phyloP scores from a whole-genome alignment of 35 echinoderm and acorn worm species.

The Lytechinus pictus region DNA sequence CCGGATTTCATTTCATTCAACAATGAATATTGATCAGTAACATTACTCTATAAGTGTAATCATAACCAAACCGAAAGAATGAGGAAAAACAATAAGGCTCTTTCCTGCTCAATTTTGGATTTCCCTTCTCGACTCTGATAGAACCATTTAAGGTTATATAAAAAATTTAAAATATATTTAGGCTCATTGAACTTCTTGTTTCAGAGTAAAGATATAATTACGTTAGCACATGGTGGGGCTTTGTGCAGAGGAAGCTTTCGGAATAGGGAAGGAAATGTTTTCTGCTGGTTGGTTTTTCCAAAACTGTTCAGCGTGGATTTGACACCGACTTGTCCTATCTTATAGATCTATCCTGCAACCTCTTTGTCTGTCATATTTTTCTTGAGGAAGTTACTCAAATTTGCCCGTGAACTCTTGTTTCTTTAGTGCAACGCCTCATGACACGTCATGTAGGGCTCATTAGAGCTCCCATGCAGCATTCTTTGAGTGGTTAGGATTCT shows the following conservation, averaged over 20 bases:
- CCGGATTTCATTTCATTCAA: background rate
- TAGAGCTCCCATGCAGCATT: background rate
- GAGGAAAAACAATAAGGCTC: background rate
- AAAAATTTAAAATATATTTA: background rate
- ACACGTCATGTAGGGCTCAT: conserved; percentile 9
- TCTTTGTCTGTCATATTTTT: conserved; percentile 23
- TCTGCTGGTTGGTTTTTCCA: conserved; percentile 7
- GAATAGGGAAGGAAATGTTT: conserved; percentile 43
- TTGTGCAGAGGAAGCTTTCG: background rate
- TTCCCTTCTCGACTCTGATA: background rate
- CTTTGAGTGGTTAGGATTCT: background rate
- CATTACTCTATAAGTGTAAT: background rate
- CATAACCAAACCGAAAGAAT: background rate
- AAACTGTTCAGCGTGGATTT: background rate
- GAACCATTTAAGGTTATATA: background rate
- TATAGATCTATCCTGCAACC: background rate
- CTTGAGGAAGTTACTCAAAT: conserved; percentile 28
- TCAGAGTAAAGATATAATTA: background rate
- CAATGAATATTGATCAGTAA: background rate
- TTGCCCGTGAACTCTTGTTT: conserved; percentile 27
- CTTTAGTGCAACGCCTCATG: background rate
- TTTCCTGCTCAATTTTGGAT: background rate
- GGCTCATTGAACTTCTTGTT: background rate
- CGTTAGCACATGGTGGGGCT: background rate
- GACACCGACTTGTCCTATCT: conserved; percentile 9